phyloP scores from a whole-genome alignment of 2,113 vertebrate species.

The Andinoacara biseriatus region DNA sequence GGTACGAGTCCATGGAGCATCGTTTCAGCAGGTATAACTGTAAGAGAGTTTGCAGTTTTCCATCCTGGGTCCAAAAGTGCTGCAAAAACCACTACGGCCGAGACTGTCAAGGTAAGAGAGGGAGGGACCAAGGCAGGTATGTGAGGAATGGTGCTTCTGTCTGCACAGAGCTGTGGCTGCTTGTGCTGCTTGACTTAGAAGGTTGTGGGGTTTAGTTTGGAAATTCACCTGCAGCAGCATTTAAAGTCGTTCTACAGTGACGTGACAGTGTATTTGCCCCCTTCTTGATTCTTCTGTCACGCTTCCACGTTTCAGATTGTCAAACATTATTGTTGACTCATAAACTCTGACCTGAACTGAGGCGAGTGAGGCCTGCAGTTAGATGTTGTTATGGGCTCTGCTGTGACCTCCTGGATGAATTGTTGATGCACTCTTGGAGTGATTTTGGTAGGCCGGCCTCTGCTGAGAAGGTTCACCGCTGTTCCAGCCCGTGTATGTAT shows the following conservation, averaged over 20 bases:
- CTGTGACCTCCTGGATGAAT: too few relatives aligned
- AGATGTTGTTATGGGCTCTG: too few relatives aligned
- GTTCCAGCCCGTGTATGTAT: too few relatives aligned
- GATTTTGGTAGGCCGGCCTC: too few relatives aligned
- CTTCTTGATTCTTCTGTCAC: background rate
- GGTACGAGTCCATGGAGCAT: background rate
- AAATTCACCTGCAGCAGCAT: background rate
- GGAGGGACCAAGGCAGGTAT: background rate
- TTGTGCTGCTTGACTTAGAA: background rate
- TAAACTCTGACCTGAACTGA: too few relatives aligned
- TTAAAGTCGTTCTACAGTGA: background rate
- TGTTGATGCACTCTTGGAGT: too few relatives aligned
- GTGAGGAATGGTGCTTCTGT: background rate
- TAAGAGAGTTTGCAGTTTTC: constrained; percentile 76
- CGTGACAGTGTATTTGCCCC: background rate
- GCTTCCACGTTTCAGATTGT: background rate
- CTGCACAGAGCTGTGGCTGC: background rate
- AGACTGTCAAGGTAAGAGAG: constrained; percentile 86
- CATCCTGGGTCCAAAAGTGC: constrained; percentile 84
- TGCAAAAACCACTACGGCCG: constrained; percentile 90
- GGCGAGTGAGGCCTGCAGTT: too few relatives aligned
- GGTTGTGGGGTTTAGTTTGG: background rate
- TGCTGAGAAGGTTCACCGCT: too few relatives aligned
- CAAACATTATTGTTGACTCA: background rate
- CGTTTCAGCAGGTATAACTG: constrained; percentile 68